Evolutionary conservation across 2,113 vertebrate species (phyloP), one percentile per base, ranked within the genome.

Genomic region (Emydocephalus ijimae): DNA sequence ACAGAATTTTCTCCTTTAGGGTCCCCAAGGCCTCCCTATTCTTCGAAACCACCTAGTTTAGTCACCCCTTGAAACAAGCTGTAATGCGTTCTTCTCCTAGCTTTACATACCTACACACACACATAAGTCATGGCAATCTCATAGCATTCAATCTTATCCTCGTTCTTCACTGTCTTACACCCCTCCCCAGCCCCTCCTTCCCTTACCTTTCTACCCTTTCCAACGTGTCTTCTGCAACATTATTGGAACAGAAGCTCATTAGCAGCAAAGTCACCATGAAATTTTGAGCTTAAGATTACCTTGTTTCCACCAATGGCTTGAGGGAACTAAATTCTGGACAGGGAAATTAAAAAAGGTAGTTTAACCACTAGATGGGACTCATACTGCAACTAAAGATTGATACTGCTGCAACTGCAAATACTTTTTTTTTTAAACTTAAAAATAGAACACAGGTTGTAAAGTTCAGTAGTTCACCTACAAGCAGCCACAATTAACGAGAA

Each of bases 311-410:
- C 50, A 56, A n/a, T 23, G 34, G 15, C 54, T 39, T 23, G 54
- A 21, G 43, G 34, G 3, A 24, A 8, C 89, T 52, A 57, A 2
- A 1, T 64, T 48, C 55, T 69, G 56, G 52, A 50, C 87, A 14
- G 1, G 45, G 93, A 94, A 95, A 85, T 86, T 89, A 93, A 69
- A 94, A 90, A 39, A 90, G 34, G 93, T 57, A 1, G 90, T 23
- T 9, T 26, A 85, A 56, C 94, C 96, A 95, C 91, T 95, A 95
- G 94, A 93, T 95, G 95, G 96, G 93, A 95, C 85, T 90, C 4
- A 87, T 39, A 87, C 55, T 92, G 87, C 90, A 54, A 10, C 39
- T 1, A 29, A 10, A 0, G 11, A 87, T 8, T 3, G n/a, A 85
- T 50, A 61, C 1, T 0, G 2, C 59, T 26, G 34, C 4, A 20